Percentiles rank a stretch among this genome's conserved stretches.
Conservation (phyloP, 2,113 vertebrate species). For the Nothocercus nigrocapillus region DNA sequence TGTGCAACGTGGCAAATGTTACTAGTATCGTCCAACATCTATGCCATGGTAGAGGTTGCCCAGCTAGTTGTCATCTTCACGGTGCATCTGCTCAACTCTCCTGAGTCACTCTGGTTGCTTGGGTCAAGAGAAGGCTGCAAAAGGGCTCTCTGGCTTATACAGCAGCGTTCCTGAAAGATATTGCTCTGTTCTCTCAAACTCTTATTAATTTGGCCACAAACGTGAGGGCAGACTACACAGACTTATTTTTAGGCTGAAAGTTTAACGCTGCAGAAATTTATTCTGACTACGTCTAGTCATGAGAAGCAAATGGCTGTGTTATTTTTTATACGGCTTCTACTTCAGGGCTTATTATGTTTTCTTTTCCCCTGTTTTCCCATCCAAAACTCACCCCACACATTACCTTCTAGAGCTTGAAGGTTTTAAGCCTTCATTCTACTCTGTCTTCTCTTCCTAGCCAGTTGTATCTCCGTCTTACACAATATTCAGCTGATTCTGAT, state of each 20-base stretch:
- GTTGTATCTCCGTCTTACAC: neutral
- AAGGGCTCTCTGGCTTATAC: neutral
- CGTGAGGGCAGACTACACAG: neutral
- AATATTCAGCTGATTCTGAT: neutral
- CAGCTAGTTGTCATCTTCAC: neutral
- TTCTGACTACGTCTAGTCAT: neutral
- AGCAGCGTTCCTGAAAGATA: neutral
- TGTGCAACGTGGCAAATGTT: neutral
- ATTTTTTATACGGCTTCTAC: neutral
- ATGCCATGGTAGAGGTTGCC: fast-evolving
- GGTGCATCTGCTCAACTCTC: neutral
- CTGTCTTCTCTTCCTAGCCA: neutral
- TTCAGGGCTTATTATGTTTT: neutral
- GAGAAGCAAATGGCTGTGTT: neutral
- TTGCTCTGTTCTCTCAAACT: neutral
- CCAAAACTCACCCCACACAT: neutral
- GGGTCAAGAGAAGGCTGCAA: neutral
- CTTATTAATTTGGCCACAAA: neutral
- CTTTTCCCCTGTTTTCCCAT: neutral
- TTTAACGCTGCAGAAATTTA: neutral
- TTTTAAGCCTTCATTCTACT: neutral
- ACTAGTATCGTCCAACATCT: neutral
- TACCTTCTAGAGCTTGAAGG: neutral
- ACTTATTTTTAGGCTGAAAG: neutral
- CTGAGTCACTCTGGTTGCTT: neutral